These are phyloP conservation scores for Neomorphus geoffroyi DNA, from an alignment of 2,797 vertebrate genomes.

Conservation along the genomic window DNA sequence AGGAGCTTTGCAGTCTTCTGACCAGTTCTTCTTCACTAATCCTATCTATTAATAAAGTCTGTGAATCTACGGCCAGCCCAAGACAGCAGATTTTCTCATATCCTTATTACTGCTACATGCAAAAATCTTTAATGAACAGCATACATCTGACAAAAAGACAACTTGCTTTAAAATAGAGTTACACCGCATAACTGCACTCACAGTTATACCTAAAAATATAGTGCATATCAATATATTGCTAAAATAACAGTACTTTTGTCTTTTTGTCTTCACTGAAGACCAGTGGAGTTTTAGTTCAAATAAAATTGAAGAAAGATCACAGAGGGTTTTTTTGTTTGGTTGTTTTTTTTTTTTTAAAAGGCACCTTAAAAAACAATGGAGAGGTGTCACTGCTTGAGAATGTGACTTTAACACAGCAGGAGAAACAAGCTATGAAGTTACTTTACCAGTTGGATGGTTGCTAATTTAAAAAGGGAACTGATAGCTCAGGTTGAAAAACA, in stretches of 20 bases:
- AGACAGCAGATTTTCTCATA: conserved; percentile 48
- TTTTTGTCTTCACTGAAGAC: not conserved
- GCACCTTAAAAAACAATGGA: not conserved
- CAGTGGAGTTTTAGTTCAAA: not conserved
- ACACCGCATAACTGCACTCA: not conserved
- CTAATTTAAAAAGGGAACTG: not conserved
- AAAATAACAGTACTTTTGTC: not conserved
- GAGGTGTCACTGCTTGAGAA: not conserved
- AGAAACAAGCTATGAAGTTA: not conserved
- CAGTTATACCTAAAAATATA: not conserved
- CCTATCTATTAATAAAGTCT: conserved; percentile 79
- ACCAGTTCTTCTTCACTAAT: conserved; percentile 76
- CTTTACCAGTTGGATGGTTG: not conserved
- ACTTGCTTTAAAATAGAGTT: not conserved
- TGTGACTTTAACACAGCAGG: not conserved
- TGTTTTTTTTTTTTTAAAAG: too few species aligned
- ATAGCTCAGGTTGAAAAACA: not conserved
- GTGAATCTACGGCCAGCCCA: conserved; percentile 56
- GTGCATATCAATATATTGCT: not conserved
- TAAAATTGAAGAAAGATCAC: not conserved
- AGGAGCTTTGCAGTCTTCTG: conserved; percentile 65
- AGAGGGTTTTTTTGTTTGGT: not conserved
- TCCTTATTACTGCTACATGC: not conserved
- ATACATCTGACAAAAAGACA: not conserved
- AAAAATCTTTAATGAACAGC: not conserved